Evolutionary conservation across 1,140 invertebrate species (phyloP), one percentile per base, ranked within the genome.

Genomic region (Drosophila rhopaloa): DNA sequence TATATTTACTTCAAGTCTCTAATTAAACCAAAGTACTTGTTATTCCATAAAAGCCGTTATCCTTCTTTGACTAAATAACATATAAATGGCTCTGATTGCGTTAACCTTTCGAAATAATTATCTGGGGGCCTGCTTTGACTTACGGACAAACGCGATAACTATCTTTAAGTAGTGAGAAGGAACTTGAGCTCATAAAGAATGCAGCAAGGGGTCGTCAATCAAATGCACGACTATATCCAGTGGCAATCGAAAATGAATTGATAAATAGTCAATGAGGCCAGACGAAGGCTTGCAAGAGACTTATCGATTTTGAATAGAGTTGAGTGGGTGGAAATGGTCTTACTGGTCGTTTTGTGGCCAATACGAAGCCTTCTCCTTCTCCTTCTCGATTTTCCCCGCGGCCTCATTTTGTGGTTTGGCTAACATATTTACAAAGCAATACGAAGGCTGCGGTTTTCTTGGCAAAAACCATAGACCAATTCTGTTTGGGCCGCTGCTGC

Each of bases 391-490:
- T 32, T 9, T 27, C 43, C 43, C 6, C 44, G 35, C 38, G 29
- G 51, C 32, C 56, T 61, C 70, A 54, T 73, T 68, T 73, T 54
- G 68, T 8, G 70, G 56, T 73, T 54, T 53, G 11, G 27, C 35
- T 54, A 73, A 73, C 59, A 56, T 51, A 61, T 47, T 73, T 72
- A 60, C 67, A 73, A 61, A 72, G 54, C 70, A 72, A 72, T 72
- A 38, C 48, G 24, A 35, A 60, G 55, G 46, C 67, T 71, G 63
- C 37, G 63, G 63, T 63, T 63, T 37, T 51, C 27, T 44, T 11
- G 19, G 37, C 50, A 29, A 41, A 10, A 46, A 32, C 24, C 63
- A 35, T 65, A 29, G 29, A 24, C 19, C 11, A 10, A 37, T 46
- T 35, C 27, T 40, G 51, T 68, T 68, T 38, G 16, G 24, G 37